Percentiles rank a stretch among this genome's conserved stretches.
phyloP scores from a whole-genome alignment of 2,888 invertebrate genomes.

The Pandemis heparana region DNA sequence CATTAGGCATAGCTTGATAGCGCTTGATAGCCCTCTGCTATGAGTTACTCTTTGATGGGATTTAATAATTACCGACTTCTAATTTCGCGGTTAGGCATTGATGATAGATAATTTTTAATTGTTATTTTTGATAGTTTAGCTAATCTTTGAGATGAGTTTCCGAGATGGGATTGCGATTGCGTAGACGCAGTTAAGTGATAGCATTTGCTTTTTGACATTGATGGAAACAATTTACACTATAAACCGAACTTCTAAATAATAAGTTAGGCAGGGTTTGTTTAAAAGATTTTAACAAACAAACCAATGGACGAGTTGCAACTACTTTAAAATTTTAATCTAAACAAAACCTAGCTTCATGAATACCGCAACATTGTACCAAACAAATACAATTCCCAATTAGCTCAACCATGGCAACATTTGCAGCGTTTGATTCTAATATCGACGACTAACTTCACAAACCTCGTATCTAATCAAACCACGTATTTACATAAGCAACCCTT shows the following conservation, averaged over 20 bases:
- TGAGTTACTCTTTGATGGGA: conserved; percentile 28
- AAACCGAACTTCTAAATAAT: too few relatives aligned
- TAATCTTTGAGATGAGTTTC: not conserved
- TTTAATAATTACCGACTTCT: conserved; percentile 28
- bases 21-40: conserved; percentile 22
- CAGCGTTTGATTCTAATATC: not conserved
- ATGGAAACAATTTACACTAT: too few relatives aligned
- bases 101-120: conserved; percentile 4
- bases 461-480: not conserved
- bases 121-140: not conserved
- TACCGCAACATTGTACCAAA: conserved; percentile 7
- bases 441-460: not conserved
- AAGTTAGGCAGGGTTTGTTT: too few relatives aligned
- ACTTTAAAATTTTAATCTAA: not conserved
- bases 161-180: not conserved
- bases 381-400: not conserved
- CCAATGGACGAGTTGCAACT: not conserved
- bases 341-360: not conserved
- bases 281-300: not conserved
- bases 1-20: conserved; percentile 12
- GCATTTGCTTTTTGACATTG: too few relatives aligned
- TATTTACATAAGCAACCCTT: not conserved
- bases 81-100: not conserved
- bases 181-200: not conserved
- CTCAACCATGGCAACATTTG: not conserved